Percentiles rank a stretch among this genome's conserved stretches.
phyloP scores from a whole-genome alignment of 2,888 invertebrate genomes.

The Pharmacophagus antenor region DNA sequence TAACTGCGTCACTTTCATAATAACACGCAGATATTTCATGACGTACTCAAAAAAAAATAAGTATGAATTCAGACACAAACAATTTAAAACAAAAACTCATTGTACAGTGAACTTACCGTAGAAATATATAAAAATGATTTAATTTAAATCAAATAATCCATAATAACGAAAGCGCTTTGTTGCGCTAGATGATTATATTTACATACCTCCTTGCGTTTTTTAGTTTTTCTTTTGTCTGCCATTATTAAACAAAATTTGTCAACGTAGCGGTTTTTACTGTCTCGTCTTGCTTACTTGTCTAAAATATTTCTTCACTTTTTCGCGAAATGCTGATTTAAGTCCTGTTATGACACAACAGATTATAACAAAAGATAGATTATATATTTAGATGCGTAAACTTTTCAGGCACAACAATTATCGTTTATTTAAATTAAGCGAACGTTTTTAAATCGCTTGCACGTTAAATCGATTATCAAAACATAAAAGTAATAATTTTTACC shows the following conservation, averaged over 20 bases:
- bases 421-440: not conserved
- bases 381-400: not conserved
- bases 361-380: conserved; percentile 13
- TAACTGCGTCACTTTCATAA: conserved; percentile 46
- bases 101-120: not conserved
- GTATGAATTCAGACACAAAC: conserved; percentile 29
- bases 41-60: conserved; percentile 33
- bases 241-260: conserved; percentile 60
- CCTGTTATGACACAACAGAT: conserved; percentile 30
- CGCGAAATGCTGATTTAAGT: conserved; percentile 27
- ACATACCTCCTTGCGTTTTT: conserved; percentile 74
- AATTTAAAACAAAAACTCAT: conserved; percentile 34
- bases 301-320: conserved; percentile 33
- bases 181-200: not conserved
- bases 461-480: too few species aligned
- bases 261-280: conserved; percentile 48
- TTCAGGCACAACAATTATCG: too few species aligned
- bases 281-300: conserved; percentile 24
- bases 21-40: conserved; percentile 37
- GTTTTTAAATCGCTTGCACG: not conserved
- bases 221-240: conserved; percentile 76
- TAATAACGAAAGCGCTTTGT: not conserved
- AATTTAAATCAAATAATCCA: not conserved
- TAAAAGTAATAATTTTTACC: not conserved
- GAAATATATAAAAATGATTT: conserved; percentile 12